phyloP scores from a whole-genome alignment of 2,888 invertebrate genomes.

The Euzophera pinguis region DNA sequence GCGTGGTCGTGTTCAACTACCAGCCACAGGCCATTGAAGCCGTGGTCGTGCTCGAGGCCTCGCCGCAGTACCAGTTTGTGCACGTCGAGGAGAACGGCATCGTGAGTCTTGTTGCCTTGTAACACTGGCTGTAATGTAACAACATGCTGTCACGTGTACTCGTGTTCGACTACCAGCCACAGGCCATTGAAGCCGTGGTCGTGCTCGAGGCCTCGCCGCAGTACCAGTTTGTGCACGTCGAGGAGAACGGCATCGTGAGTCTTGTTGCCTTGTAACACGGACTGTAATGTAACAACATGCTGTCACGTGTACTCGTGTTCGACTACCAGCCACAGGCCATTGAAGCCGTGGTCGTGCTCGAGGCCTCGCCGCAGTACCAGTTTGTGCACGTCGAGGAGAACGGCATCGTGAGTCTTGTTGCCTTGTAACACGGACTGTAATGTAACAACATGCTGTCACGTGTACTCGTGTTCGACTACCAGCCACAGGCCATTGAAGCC shows the following conservation, averaged over 20 bases:
- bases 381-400: slow-evolving; percentile 95
- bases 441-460: no score
- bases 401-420: slow-evolving; percentile 82
- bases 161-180: slow-evolving; percentile 95
- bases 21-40: slow-evolving; percentile 91
- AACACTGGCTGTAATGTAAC: no score
- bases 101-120: slow-evolving; percentile 59
- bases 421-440: no score
- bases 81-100: slow-evolving; percentile 94
- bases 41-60: slow-evolving; percentile 91
- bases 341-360: slow-evolving; percentile 92
- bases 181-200: slow-evolving; percentile 91
- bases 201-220: slow-evolving; percentile 91
- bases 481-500: slow-evolving; percentile 90
- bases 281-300: no score
- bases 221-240: slow-evolving; percentile 95
- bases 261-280: no score
- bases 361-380: slow-evolving; percentile 91
- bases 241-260: slow-evolving; percentile 89
- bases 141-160: no score
- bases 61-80: slow-evolving; percentile 93
- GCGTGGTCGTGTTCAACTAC: slow-evolving; percentile 97
- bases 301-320: slow-evolving; percentile 95
- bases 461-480: slow-evolving; percentile 96
- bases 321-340: slow-evolving; percentile 93